Evolutionary conservation across 2,113 vertebrate species (phyloP), one percentile per base, ranked within the genome.

Genomic region (Gracilinanus agilis): DNA sequence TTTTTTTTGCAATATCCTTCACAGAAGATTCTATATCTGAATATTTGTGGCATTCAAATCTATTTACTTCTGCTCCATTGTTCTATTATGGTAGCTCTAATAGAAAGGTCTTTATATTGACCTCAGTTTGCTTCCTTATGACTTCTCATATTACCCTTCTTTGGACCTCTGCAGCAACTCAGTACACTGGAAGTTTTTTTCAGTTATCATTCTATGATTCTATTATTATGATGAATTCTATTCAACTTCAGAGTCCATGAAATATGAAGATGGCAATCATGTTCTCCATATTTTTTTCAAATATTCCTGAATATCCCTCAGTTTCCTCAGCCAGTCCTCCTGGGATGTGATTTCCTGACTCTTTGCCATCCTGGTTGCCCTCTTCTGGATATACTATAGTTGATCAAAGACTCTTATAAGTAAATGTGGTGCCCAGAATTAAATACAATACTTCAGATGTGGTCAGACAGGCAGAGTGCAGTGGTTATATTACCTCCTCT

Each of bases 371-470:
- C n/a, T 83, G 67, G 34, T 83, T 83, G 16, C 8, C 67, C 67
- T 83, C n/a, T 83, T 83, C 16, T 83, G 67, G n/a, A 40, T 83
- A 83, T 83, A 40, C 19, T 83, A 23, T 40, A 40, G n/a, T 83
- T 83, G 67, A 83, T 83, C 67, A 83, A 83, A 83, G 67, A 21
- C n/a, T 83, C 34, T 83, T 5, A 34, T 83, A 83, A 83, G n/a
- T 83, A 83, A 83, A 83, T 83, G 16, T 83, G 67, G 67, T 83
- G 67, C 67, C 67, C 67, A 83, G 67, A 83, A 83, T 83, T 83
- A 40, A 83, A 83, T 16, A 23, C 21, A 83, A 40, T 83, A 83
- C 67, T 83, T 83, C 67, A 83, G 67, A 83, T 83, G 67, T 83
- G 67, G 67, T 83, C 67, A 83, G 19, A 83, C n/a, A 83, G 19